phyloP scores from a whole-genome alignment of 2,888 invertebrate genomes.

The Masnerella sp. region DNA sequence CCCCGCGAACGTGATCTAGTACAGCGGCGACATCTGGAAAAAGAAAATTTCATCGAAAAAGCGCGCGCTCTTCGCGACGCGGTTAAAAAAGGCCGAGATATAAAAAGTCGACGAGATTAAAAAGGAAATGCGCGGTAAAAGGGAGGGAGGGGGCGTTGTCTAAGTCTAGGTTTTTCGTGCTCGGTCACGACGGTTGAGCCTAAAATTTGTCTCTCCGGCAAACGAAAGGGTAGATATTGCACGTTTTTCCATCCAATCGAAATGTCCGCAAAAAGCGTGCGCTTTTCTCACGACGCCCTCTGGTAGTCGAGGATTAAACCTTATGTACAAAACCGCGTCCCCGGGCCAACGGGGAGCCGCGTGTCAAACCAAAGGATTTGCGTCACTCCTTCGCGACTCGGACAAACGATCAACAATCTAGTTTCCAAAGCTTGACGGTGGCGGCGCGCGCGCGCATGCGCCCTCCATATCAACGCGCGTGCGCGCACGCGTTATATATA shows the following conservation, averaged over 20 bases:
- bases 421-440: slow-evolving; percentile 62
- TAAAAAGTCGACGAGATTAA: slow-evolving; percentile 16
- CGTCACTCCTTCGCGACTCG: no score
- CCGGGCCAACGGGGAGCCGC: slow-evolving; percentile 32
- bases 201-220: no score
- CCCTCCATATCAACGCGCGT: no score
- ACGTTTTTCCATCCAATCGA: slow-evolving; percentile 25
- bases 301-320: slow-evolving; percentile 19
- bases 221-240: slow-evolving; percentile 37
- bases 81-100: slow-evolving; percentile 11
- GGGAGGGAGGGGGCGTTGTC: no score
- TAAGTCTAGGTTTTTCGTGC: no score
- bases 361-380: no score
- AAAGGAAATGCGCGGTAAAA: neutral
- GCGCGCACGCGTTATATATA: no score
- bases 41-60: slow-evolving; percentile 29
- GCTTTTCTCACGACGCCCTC: slow-evolving; percentile 13
- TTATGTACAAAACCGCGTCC: slow-evolving; percentile 44
- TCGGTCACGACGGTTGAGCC: no score
- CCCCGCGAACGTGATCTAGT: slow-evolving; percentile 32
- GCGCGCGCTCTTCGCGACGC: slow-evolving; percentile 26
- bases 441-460: no score
- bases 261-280: slow-evolving; percentile 29
- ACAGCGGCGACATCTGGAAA: slow-evolving; percentile 33
- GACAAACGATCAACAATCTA: slow-evolving; percentile 72